These are phyloP conservation scores for Ambastaia sidthimunki DNA, from an alignment of 2,797 vertebrate genomes.

Conservation along the genomic window DNA sequence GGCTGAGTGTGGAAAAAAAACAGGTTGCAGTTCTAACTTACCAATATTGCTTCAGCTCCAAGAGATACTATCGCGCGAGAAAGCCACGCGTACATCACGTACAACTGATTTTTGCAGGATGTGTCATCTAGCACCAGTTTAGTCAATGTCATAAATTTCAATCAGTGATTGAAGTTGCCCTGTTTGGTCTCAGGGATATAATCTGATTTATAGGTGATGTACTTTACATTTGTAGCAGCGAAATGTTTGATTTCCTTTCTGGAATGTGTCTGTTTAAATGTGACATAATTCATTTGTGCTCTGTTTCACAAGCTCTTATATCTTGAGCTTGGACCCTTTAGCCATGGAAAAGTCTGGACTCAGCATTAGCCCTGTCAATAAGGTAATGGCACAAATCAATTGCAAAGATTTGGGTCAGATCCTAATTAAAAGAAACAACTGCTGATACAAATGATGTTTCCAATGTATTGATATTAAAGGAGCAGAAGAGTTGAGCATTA, in stretches of 20 bases:
- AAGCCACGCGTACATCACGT: not conserved
- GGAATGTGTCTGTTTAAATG: constrained; percentile 34
- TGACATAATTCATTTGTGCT: constrained; percentile 63
- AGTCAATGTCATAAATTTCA: constrained; percentile 43
- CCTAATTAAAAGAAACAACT: constrained; percentile 96
- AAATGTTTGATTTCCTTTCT: constrained; percentile 9
- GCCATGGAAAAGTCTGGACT: constrained; percentile 78
- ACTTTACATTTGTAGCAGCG: constrained; percentile 1
- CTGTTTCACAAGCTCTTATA: constrained; percentile 69
- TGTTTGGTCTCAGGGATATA: not conserved
- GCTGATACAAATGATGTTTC: constrained; percentile 95
- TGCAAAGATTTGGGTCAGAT: constrained; percentile 87
- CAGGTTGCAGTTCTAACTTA: constrained; percentile 2
- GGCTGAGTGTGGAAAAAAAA: constrained; percentile 7
- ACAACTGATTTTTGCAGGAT: not conserved
- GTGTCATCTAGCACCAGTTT: not conserved
- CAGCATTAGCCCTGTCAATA: constrained; percentile 86
- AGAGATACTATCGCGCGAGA: not conserved
- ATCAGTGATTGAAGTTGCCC: constrained; percentile 49
- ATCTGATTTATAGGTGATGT: constrained; percentile 2
- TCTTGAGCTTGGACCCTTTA: constrained; percentile 73
- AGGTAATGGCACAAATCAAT: constrained; percentile 90
- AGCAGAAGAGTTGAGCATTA: constrained; percentile 71
- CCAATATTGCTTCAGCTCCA: not conserved
- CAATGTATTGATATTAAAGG: constrained; percentile 82